Base-by-base conservation (phyloP, 2,113 vertebrate species). In the Seriola dumerili region DNA sequence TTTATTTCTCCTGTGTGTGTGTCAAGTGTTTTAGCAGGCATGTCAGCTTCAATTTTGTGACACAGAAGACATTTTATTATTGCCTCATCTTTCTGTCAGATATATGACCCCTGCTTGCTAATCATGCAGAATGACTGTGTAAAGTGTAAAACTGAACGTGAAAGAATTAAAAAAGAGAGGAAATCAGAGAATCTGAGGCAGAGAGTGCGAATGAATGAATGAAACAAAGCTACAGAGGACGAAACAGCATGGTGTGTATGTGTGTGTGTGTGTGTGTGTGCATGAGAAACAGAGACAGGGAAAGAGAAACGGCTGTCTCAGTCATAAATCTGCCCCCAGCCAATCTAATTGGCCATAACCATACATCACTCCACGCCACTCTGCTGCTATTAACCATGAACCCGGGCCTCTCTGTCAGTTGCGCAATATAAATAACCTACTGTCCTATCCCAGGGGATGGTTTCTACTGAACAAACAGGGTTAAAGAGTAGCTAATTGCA, bases 321-420 rank as follows among this genome's bases (percentile, higher is more conserved):
- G 71, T 71, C 78, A 92, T 93, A 93, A 93, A 92, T 92, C 91
- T 77, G 55, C 75, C 77, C 76, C 52, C 70, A 85, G 76, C 42
- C 90, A 68, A 84, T 89, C 73, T 93, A 91, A 90, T 83, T 88
- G 91, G 78, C 82, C 77, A 85, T 92, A 88, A 92, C 76, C 77
- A 81, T 90, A 90, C 42, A 91, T 93, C 91, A 91, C 79, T 87
- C 62, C 44, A 88, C 10, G 4, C 66, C 90, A 87, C 81, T 86
- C 48, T 66, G 75, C 80, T 72, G 73, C 84, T 81, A 88, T 91
- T 90, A 89, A 61, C 85, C 76, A 32, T 87, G 86, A 91, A 90
- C 88, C 83, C 54, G 61, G 57, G 78, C 58, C 83, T 87, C 77
- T 71, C 68, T 62, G 46, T 84, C 88, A 91, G 78, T 89, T 48